Evolutionary conservation across 2,113 vertebrate genomes (phyloP).

Genomic region (Fregetta grallaria): DNA sequence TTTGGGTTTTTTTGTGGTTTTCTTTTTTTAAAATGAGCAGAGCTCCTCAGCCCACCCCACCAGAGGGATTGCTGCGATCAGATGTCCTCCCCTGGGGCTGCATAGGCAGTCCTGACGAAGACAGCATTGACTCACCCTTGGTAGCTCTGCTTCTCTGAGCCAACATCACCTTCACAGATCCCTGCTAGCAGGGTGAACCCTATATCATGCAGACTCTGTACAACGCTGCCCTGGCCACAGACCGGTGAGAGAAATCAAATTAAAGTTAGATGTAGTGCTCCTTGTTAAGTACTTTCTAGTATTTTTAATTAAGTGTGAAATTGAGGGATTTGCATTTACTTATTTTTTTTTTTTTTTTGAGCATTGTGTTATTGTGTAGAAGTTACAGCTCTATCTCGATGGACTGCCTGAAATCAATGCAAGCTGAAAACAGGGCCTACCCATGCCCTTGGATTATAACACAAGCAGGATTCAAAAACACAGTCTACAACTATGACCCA

Average conservation of each 20-base stretch:
- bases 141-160: neutral
- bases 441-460: neutral
- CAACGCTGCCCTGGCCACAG: neutral
- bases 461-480: neutral
- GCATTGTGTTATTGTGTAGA: neutral
- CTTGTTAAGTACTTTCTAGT: neutral
- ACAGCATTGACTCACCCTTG: neutral
- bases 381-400: neutral
- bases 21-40: neutral
- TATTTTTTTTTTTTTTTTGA: neutral
- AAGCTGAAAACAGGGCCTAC: neutral
- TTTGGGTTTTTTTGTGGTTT: neutral
- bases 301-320: neutral
- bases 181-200: neutral
- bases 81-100: neutral
- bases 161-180: neutral
- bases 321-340: neutral
- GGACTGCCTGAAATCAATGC: neutral
- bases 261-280: neutral
- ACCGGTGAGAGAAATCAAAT: neutral
- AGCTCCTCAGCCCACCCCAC: neutral
- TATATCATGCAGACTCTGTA: neutral
- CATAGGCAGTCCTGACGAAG: accelerated
- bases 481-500: neutral
- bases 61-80: neutral